phyloP scores from a whole-genome alignment of 2,888 invertebrate species.

The Tetranychus truncatus region DNA sequence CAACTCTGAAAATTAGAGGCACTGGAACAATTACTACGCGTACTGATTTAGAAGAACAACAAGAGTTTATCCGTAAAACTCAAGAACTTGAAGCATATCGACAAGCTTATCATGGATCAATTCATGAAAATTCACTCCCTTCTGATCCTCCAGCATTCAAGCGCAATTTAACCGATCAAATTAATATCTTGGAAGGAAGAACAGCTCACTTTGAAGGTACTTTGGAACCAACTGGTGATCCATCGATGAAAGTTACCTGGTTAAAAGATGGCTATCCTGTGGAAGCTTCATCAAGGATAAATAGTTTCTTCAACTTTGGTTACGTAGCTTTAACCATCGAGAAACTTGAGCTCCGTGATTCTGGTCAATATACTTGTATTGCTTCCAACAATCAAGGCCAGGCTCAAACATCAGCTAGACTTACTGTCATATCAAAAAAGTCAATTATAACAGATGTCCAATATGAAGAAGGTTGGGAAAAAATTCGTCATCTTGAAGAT shows the following conservation, averaged over 20 bases:
- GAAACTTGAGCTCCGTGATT: conserved; percentile 41
- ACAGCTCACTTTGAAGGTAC: conserved; percentile 86
- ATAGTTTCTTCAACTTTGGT: conserved; percentile 86
- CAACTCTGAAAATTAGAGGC: conserved; percentile 59
- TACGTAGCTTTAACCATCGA: conserved; percentile 73
- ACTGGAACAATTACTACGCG: neutral
- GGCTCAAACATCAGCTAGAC: conserved; percentile 71
- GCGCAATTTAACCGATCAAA: conserved; percentile 35
- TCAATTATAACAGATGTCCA: conserved; percentile 63
- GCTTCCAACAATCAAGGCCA: conserved; percentile 65
- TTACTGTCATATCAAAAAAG: conserved; percentile 34
- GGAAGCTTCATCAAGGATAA: conserved; percentile 55
- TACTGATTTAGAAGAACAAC: neutral
- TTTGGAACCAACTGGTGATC: conserved; percentile 45
- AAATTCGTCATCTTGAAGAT: conserved; percentile 65
- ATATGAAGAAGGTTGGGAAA: conserved; percentile 74
- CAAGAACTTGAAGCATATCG: conserved; percentile 4
- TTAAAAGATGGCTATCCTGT: conserved; percentile 78
- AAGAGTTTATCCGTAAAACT: neutral
- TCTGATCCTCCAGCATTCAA: conserved; percentile 49
- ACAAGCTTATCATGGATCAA: neutral
- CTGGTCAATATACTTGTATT: conserved; percentile 86
- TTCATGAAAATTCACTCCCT: neutral
- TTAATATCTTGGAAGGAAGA: conserved; percentile 51
- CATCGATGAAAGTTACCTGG: conserved; percentile 61